phyloP scores from a whole-genome alignment of 2,113 vertebrate genomes.

The Mellivora capensis region DNA sequence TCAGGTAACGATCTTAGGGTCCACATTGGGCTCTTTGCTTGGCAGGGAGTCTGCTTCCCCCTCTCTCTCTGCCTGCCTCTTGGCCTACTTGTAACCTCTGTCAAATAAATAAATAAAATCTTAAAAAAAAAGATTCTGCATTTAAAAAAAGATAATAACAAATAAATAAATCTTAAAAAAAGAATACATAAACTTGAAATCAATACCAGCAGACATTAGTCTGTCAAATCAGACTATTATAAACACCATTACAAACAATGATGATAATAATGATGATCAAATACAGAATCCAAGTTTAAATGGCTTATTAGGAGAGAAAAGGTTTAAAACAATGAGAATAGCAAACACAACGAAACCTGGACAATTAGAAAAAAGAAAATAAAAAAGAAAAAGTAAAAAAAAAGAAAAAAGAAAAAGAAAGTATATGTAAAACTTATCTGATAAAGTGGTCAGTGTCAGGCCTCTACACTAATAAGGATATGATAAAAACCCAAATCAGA shows the following conservation, averaged over 20 bases:
- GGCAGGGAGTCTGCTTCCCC: too few species aligned
- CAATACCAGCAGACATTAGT: background rate
- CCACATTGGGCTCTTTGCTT: too few species aligned
- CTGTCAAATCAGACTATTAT: background rate
- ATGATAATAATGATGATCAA: background rate
- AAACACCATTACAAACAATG: background rate
- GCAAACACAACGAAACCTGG: background rate
- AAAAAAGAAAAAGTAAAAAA: too few species aligned
- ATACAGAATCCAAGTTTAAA: background rate
- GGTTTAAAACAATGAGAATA: background rate
- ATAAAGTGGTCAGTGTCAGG: background rate
- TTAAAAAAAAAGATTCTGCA: too few species aligned
- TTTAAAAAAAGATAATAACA: too few species aligned
- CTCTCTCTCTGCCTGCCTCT: too few species aligned
- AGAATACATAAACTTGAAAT: slow-evolving; percentile 1
- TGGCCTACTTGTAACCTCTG: too few species aligned
- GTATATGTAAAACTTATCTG: background rate
- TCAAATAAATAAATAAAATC: background rate
- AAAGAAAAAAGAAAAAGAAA: background rate
- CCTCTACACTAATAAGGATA: background rate
- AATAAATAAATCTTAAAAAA: background rate
- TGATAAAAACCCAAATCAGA: background rate
- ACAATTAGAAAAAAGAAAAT: background rate
- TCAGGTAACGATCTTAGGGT: too few species aligned
- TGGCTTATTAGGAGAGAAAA: background rate